Conservation (phyloP, 1,140 invertebrate genomes). For the Nixonia krombeini region DNA sequence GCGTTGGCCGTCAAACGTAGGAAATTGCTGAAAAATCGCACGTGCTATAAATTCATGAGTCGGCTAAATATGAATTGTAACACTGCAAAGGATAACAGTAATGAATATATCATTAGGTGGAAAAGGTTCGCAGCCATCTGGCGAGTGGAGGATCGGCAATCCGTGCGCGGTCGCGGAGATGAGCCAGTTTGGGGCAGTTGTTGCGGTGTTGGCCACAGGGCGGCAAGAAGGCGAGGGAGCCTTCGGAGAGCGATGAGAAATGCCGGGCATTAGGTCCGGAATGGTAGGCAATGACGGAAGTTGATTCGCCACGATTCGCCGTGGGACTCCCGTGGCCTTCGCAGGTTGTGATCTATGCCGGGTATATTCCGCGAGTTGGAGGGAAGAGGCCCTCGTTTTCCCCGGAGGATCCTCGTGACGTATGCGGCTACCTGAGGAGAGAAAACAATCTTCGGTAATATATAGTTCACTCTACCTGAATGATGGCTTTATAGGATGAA, state of each 20-base stretch:
- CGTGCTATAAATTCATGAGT: too few relatives aligned
- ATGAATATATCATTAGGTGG: too few relatives aligned
- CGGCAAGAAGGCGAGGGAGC: slow-evolving; percentile 38
- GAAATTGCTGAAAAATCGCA: slow-evolving; percentile 28
- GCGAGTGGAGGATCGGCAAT: too few relatives aligned
- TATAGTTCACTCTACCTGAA: slow-evolving; percentile 62
- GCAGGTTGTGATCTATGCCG: slow-evolving; percentile 69
- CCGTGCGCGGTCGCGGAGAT: slow-evolving; percentile 2
- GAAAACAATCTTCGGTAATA: slow-evolving; percentile 72
- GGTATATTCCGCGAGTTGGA: slow-evolving; percentile 58
- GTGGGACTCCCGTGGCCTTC: slow-evolving; percentile 61
- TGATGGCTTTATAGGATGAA: slow-evolving; percentile 46
- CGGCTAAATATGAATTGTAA: too few relatives aligned
- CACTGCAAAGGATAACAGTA: too few relatives aligned
- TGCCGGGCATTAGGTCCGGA: slow-evolving; percentile 65
- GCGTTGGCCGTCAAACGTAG: slow-evolving; percentile 36
- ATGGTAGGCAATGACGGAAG: slow-evolving; percentile 71
- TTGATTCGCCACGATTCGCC: slow-evolving; percentile 70
- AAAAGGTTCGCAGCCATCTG: too few relatives aligned
- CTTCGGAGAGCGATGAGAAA: slow-evolving; percentile 69
- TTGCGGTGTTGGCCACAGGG: slow-evolving; percentile 29
- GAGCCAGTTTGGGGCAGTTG: slow-evolving; percentile 32
- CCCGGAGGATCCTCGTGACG: slow-evolving; percentile 65
- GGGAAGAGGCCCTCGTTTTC: slow-evolving; percentile 52
- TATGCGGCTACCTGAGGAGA: slow-evolving; percentile 73